Evolutionary conservation across 1,140 invertebrate species (phyloP).

Genomic region (Sitodiplosis mosellana): DNA sequence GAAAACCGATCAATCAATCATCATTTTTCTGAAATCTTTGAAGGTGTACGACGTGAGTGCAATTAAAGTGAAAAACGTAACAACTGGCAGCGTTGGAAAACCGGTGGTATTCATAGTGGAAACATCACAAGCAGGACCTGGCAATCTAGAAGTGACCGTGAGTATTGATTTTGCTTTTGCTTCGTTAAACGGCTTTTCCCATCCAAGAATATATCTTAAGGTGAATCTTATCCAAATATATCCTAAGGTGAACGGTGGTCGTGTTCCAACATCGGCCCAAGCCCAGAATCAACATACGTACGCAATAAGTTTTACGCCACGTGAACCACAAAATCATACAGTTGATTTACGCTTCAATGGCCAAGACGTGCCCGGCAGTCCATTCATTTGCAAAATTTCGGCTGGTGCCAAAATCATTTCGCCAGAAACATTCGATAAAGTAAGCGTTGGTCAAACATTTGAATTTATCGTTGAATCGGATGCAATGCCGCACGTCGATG

Average conservation of each 20-base stretch:
- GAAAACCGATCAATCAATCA: too few species aligned
- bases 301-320: conserved; percentile 90
- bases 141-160: conserved; percentile 93
- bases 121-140: conserved; percentile 84
- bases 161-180: too few species aligned
- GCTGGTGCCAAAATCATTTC: conserved; percentile 55
- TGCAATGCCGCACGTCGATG: conserved; percentile 53
- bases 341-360: conserved; percentile 92
- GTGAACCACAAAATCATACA: conserved; percentile 72
- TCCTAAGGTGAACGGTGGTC: conserved; percentile 87
- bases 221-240: too few species aligned
- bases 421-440: conserved; percentile 70
- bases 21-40: conserved; percentile 4
- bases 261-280: conserved; percentile 87
- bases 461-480: conserved; percentile 71
- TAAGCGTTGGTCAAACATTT: conserved; percentile 69
- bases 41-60: conserved; percentile 82
- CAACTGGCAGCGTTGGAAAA: conserved; percentile 77
- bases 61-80: conserved; percentile 84
- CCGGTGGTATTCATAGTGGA: conserved; percentile 93
- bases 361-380: conserved; percentile 80
- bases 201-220: too few species aligned
- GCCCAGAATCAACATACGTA: conserved; percentile 89
- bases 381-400: conserved; percentile 51
- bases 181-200: too few species aligned